phyloP scores from a whole-genome alignment of 2,888 invertebrate genomes.

The Drosophila nigricruria region DNA sequence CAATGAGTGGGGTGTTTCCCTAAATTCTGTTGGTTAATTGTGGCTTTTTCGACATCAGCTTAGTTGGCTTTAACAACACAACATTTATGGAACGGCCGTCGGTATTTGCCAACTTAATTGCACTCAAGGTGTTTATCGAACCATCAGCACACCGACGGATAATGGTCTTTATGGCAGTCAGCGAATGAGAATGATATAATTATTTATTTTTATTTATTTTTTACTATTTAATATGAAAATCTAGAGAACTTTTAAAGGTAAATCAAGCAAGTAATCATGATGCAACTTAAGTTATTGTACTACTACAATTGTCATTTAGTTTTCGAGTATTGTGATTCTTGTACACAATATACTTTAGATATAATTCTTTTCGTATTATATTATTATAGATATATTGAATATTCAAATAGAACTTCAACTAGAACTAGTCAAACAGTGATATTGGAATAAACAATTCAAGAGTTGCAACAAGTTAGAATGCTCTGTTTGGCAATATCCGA shows the following conservation, averaged over 20 bases:
- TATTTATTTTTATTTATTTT: background rate
- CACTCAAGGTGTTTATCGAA: slow-evolving; percentile 45
- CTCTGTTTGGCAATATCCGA: background rate
- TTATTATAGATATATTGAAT: background rate
- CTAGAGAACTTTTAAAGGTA: background rate
- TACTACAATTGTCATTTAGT: too few species aligned
- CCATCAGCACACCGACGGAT: slow-evolving; percentile 18
- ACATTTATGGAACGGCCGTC: slow-evolving; percentile 4
- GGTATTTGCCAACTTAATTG: slow-evolving; percentile 58
- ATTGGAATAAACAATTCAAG: too few species aligned
- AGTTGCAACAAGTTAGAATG: too few species aligned
- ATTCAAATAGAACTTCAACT: background rate
- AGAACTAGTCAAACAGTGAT: too few species aligned
- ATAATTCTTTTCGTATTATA: too few species aligned
- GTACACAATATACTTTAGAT: background rate
- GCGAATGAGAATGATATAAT: slow-evolving; percentile 4
- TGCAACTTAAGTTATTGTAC: too few species aligned
- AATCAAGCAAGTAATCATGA: background rate
- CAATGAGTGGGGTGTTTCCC: slow-evolving; percentile 67
- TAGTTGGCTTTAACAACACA: slow-evolving; percentile 30
- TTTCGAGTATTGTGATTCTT: background rate
- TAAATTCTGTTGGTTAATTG: slow-evolving; percentile 66
- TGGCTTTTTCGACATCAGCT: slow-evolving; percentile 43
- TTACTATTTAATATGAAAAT: background rate
- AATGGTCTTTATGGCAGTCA: slow-evolving; percentile 20